Percentiles rank a stretch among this genome's conserved stretches.
Conservation (phyloP, 2,113 vertebrate species). For the Glareola pratincola region DNA sequence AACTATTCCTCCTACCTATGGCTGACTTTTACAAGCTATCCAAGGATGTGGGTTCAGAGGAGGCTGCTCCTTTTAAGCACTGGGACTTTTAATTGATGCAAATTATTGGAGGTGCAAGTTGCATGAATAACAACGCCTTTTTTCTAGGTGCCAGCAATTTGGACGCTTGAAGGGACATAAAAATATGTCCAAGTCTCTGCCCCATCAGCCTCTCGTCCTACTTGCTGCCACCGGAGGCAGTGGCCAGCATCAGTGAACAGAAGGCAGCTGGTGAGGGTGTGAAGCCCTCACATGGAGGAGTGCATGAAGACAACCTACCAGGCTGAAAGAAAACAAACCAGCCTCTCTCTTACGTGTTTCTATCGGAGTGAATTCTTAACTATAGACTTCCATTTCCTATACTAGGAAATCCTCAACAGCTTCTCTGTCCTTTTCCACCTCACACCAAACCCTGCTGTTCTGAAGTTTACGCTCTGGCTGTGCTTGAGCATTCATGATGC, state of each 20-base stretch:
- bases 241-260: neutral
- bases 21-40: neutral
- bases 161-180: neutral
- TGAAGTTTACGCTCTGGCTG: neutral
- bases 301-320: fast-evolving
- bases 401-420: neutral
- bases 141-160: neutral
- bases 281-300: neutral
- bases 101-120: neutral
- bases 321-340: neutral
- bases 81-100: neutral
- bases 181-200: neutral
- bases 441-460: neutral
- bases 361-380: neutral
- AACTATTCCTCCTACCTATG: neutral
- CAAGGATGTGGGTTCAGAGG: neutral
- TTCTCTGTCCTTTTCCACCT: neutral
- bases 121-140: neutral
- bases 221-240: neutral
- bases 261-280: fast-evolving
- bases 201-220: neutral
- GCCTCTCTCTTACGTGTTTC: neutral
- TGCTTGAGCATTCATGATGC: too few relatives aligned
- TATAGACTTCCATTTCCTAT: neutral
- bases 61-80: neutral